Conservation (phyloP, 2,113 vertebrate species). For the Pomatorhinus ruficollis region DNA sequence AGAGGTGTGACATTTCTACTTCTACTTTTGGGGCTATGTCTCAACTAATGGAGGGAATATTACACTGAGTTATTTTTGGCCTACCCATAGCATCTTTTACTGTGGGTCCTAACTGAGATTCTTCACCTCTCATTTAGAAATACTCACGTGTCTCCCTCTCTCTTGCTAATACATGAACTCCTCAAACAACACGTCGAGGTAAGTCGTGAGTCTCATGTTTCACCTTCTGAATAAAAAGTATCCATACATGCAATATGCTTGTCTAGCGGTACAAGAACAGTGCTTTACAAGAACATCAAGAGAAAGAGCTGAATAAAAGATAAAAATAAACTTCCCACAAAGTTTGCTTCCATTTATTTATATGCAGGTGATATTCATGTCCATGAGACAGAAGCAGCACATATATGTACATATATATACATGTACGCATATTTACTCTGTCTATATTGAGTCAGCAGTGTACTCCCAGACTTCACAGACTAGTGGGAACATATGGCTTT, state of each 20-base stretch:
- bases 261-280: not conserved
- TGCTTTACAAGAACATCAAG: not conserved
- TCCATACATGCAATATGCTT: not conserved
- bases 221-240: not conserved
- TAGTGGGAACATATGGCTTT: slow-evolving; percentile 38
- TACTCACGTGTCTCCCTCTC: not conserved
- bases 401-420: not conserved
- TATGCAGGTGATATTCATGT: not conserved
- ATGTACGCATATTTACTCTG: not conserved
- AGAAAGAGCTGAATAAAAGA: not conserved
- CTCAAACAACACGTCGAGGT: not conserved
- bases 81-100: not conserved
- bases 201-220: not conserved
- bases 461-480: not conserved
- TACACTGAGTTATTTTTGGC: not conserved
- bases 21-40: not conserved
- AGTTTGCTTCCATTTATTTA: not conserved
- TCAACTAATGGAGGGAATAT: not conserved
- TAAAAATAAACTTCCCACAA: not conserved
- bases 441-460: not conserved
- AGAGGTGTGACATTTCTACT: not conserved
- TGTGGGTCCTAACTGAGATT: not conserved
- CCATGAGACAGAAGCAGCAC: not conserved
- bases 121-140: slow-evolving; percentile 12
- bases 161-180: not conserved